Conservation (phyloP, 2,797 vertebrate genomes). For the Tenualosa ilisha region DNA sequence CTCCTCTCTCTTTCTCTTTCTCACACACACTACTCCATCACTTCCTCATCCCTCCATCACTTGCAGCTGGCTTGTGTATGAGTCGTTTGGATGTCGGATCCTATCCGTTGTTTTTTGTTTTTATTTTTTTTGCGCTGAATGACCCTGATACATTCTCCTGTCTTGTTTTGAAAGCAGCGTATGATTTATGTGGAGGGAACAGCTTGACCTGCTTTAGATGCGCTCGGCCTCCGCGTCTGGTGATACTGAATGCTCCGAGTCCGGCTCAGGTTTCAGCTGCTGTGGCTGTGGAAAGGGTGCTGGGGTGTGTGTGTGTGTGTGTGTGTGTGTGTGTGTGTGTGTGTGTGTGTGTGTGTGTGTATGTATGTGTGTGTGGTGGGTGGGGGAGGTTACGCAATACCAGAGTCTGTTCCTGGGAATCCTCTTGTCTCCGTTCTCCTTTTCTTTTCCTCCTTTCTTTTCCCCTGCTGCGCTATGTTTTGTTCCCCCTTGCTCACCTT, state of each 20-base stretch:
- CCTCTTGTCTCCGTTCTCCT: constrained; percentile 9
- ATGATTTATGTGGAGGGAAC: constrained; percentile 41
- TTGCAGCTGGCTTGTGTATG: neutral
- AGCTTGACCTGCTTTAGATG: constrained; percentile 48
- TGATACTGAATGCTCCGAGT: constrained; percentile 24
- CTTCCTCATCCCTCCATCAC: neutral
- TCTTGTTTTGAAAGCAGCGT: constrained; percentile 40
- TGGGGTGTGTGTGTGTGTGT: neutral
- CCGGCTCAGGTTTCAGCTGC: constrained; percentile 36
- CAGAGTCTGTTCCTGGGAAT: constrained; percentile 49
- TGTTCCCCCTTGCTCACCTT: constrained; percentile 22
- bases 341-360: neutral
- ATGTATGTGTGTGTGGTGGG: neutral
- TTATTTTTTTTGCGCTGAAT: constrained; percentile 28
- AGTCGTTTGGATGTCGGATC: neutral
- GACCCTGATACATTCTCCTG: constrained; percentile 33
- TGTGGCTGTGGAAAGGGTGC: neutral
- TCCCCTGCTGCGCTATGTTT: constrained; percentile 34
- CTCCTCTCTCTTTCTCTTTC: neutral
- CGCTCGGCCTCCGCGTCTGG: constrained; percentile 12
- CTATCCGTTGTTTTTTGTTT: neutral
- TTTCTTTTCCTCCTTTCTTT: constrained; percentile 35
- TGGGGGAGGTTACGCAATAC: constrained; percentile 41
- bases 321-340: neutral
- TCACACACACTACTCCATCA: neutral